Base-by-base conservation (phyloP, 2,888 invertebrate species). In the Scaptomyza cyrtandrae region DNA sequence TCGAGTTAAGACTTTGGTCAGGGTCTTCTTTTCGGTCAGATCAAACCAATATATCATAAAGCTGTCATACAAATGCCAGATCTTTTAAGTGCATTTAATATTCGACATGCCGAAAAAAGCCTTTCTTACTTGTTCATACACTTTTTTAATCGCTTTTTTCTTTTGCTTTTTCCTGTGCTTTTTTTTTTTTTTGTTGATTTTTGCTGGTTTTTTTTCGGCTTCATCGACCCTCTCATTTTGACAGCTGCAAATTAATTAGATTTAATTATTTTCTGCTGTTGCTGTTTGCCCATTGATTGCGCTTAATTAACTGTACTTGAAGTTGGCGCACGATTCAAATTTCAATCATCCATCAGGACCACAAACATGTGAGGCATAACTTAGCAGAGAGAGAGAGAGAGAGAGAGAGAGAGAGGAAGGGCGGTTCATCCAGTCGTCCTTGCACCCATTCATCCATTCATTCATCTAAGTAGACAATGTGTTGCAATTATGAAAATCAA, bases 281-380 rank as follows among this genome's bases (percentile, higher is more conserved):
- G 70, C 41, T 33, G 16, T 66, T 66, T 65, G 74, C 56, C 45
- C 79, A 73, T 85, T 81, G 85, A 86, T 86, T 83, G 85, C 64
- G 79, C 80, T 87, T 83, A 86, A 83, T 83, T 83, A 86, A 83
- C 87, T 85, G 77, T 79, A 86, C 87, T 83, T 85, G 74, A 87
- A 82, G 74, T 85, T 82, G 81, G 78, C 75, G 78, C 82, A 65
- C 81, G 81, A 68, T 78, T 70, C 75, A 81, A 86, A 81, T 84
- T 86, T 85, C 82, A 81, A 77, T 79, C 87, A 83, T 85, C 72
- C 85, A 85, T 81, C 87, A 86, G 75, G 71, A 63, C 63, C 53
- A 50, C 37, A 44, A 44, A 9, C 39, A 44, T 59, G 55, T 56
- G 49, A 10, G 50, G 1, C 19, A 44, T 52, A 27, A 3, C 37